phyloP scores from a whole-genome alignment of 2,113 vertebrate genomes.

The Tachycineta bicolor region DNA sequence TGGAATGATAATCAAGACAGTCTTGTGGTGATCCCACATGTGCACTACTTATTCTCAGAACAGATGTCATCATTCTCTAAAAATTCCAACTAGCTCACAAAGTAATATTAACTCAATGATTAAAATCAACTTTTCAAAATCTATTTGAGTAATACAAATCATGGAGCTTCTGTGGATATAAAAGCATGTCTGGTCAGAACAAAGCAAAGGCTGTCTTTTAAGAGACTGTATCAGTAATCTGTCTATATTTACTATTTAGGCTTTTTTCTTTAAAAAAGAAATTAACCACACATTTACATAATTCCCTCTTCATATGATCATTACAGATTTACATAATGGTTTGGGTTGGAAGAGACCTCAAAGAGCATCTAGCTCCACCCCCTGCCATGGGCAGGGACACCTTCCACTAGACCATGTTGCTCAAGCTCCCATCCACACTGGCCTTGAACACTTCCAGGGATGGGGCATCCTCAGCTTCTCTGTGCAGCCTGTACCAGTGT shows the following conservation, averaged over 20 bases:
- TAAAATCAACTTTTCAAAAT: slow-evolving; percentile 32
- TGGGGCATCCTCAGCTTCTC: not conserved
- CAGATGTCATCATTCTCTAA: slow-evolving; percentile 46
- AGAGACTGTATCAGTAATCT: not conserved
- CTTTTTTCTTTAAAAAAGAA: not conserved
- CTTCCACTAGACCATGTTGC: not conserved
- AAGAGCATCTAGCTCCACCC: not conserved
- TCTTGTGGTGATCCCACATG: not conserved
- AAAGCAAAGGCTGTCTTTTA: not conserved
- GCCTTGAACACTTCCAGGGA: not conserved
- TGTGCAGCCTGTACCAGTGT: not conserved
- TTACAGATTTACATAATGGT: not conserved
- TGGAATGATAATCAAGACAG: not conserved
- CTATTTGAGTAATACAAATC: not conserved
- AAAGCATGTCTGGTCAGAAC: not conserved
- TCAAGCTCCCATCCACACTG: not conserved
- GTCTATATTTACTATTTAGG: not conserved
- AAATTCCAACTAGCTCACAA: slow-evolving; percentile 8
- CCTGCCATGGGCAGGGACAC: not conserved
- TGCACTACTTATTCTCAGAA: slow-evolving; percentile 10
- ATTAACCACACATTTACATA: not conserved
- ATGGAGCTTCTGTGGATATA: not conserved
- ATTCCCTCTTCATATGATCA: not conserved
- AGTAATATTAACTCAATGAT: not conserved
- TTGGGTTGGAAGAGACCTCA: not conserved